Conservation (phyloP, 2,113 vertebrate genomes). For the Dicrurus megarhynchus region DNA sequence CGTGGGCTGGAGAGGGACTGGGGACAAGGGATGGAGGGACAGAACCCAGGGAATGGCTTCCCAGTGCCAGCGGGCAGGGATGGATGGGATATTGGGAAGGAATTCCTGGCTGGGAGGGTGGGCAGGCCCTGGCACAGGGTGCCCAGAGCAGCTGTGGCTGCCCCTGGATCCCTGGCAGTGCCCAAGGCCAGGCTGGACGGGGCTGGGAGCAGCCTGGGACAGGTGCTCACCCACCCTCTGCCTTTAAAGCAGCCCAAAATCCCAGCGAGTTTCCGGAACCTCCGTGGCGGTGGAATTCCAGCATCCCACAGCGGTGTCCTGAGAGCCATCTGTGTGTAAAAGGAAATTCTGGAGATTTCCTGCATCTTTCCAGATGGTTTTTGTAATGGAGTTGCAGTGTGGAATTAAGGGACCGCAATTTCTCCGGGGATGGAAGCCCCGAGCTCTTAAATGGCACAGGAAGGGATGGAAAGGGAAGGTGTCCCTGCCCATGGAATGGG, state of each 20-base stretch:
- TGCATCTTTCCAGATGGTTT: background rate
- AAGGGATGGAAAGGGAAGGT: background rate
- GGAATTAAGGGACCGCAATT: background rate
- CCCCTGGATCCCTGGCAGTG: background rate
- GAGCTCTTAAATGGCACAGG: background rate
- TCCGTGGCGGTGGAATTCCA: rapidly evolving
- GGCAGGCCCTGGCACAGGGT: background rate
- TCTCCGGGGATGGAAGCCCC: background rate
- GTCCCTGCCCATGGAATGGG: background rate
- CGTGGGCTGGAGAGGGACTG: rapidly evolving
- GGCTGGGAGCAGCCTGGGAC: background rate
- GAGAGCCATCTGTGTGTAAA: background rate
- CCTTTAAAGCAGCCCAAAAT: background rate
- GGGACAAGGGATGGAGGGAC: background rate
- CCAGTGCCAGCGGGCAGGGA: background rate
- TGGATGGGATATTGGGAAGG: background rate
- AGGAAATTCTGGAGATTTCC: background rate
- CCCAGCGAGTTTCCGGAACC: rapidly evolving
- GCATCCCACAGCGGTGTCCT: background rate
- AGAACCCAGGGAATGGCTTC: background rate
- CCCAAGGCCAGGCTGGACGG: rapidly evolving
- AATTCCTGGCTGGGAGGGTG: rapidly evolving
- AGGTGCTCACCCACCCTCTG: background rate
- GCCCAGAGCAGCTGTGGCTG: background rate
- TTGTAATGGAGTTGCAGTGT: background rate